Percentiles rank a stretch among this genome's conserved stretches.
Conservation (phyloP, 2,888 invertebrate genomes). For the Lysandra bellargus region DNA sequence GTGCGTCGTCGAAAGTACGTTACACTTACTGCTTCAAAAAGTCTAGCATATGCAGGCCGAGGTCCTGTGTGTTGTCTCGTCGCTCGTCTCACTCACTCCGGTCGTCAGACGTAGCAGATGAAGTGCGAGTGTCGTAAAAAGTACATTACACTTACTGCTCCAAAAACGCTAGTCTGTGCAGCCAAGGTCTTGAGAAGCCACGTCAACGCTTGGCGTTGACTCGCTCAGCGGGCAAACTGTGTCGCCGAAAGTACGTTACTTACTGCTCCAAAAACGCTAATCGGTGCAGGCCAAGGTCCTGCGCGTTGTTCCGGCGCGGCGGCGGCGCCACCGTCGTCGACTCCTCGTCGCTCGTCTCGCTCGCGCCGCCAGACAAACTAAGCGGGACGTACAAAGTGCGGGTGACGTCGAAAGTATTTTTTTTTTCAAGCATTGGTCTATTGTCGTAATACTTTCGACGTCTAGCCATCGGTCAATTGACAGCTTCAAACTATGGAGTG, state of each 20-base stretch:
- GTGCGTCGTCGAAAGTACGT: not conserved
- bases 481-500: constrained; percentile 29
- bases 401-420: constrained; percentile 37
- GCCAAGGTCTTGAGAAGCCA: too few relatives aligned
- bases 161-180: too few relatives aligned
- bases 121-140: constrained; percentile 43
- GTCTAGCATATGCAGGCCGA: constrained; percentile 44
- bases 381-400: constrained; percentile 55
- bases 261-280: constrained; percentile 64
- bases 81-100: constrained; percentile 87
- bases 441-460: constrained; percentile 3
- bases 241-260: constrained; percentile 45
- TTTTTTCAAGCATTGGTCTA: not conserved
- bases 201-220: not conserved
- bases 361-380: constrained; percentile 80
- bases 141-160: too few relatives aligned
- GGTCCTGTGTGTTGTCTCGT: constrained; percentile 73
- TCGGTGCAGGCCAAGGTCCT: constrained; percentile 58
- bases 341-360: constrained; percentile 88
- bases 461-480: constrained; percentile 26
- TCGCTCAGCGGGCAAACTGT: not conserved
- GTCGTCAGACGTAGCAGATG: constrained; percentile 68
- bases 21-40: constrained; percentile 68
- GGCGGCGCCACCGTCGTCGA: constrained; percentile 63
- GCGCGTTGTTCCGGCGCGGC: constrained; percentile 62